Evolutionary conservation across 2,797 vertebrate species (phyloP), one percentile per base, ranked within the genome.

Genomic region (Gouania willdenowi): DNA sequence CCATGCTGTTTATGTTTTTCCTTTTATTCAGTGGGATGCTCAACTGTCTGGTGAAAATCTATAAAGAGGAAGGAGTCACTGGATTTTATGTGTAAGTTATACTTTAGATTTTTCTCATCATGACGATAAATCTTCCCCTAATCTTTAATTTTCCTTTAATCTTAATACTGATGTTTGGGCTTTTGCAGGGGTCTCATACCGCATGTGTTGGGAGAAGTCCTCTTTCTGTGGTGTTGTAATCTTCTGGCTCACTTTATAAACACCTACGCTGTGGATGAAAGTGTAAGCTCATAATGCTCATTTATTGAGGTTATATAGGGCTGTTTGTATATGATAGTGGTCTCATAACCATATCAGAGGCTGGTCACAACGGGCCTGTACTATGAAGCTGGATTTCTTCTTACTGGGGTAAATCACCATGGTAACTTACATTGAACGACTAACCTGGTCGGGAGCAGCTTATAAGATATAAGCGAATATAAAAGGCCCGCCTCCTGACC

Each of bases 211-310:
- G 92, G 92, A 36, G 92, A 94, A 30, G 83, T 93, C 63, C 83
- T 93, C 66, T 93, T 93, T 86, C 82, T 94, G 54, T 94, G 92
- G 92, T 90, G 90, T 60, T 94, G 90, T 77, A 94, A 91, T 78
- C 89, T 94, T 56, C 61, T 94, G 83, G 88, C 89, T 70, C 91
- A 94, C 61, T 88, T 94, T 56, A 93, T 94, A 71, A 94, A 92
- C 84, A 89, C 88, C 63, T 92, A 92, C 2, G 82, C 91, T 0
- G 91, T 92, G 48, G 92, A 94, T 0, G 91, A 94, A 55, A 91
- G 86, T 1, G 92, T 93, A 83, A 91, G 92, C 88, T 24, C n/a
- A n/a, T n/a, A n/a, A n/a, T n/a, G n/a, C n/a, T n/a, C n/a, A n/a
- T n/a, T n/a, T n/a, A n/a, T n/a, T n/a, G n/a, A n/a, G n/a, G n/a